Conservation (phyloP, 2,797 vertebrate genomes). For the Lutjanus campechanus region DNA sequence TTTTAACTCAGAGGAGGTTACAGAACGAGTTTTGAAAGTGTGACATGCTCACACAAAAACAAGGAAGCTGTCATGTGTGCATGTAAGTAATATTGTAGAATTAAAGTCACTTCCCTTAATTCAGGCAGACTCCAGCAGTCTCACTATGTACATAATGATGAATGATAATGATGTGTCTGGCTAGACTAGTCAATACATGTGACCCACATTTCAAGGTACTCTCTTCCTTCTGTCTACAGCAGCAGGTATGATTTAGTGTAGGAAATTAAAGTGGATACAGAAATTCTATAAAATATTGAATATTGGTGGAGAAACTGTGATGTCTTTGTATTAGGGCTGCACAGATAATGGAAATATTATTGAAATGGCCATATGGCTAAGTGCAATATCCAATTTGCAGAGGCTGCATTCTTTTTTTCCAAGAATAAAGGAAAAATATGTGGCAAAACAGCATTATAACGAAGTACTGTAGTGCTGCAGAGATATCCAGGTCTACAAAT, state of each 20-base stretch:
- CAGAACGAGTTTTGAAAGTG: neutral
- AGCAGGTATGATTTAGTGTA: neutral
- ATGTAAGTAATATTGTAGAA: neutral
- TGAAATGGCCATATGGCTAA: no score
- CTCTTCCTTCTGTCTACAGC: neutral
- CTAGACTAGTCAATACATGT: constrained; percentile 10
- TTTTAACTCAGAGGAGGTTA: constrained; percentile 21
- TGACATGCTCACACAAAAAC: neutral
- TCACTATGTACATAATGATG: neutral
- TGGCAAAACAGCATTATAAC: no score
- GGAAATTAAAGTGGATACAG: neutral
- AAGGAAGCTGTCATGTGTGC: neutral
- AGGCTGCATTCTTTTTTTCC: no score
- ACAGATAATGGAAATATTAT: no score
- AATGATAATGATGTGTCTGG: neutral
- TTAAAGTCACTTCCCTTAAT: constrained; percentile 2
- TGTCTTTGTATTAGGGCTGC: neutral
- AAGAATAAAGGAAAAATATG: no score
- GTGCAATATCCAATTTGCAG: no score
- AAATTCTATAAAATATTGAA: neutral
- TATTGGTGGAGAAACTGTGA: neutral
- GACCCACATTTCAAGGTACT: constrained; percentile 10
- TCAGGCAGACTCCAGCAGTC: constrained; percentile 3
- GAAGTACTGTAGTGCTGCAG: no score
- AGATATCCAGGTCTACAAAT: no score